phyloP scores from a whole-genome alignment of 1,140 invertebrate genomes.

The Trichonephila clavipes region DNA sequence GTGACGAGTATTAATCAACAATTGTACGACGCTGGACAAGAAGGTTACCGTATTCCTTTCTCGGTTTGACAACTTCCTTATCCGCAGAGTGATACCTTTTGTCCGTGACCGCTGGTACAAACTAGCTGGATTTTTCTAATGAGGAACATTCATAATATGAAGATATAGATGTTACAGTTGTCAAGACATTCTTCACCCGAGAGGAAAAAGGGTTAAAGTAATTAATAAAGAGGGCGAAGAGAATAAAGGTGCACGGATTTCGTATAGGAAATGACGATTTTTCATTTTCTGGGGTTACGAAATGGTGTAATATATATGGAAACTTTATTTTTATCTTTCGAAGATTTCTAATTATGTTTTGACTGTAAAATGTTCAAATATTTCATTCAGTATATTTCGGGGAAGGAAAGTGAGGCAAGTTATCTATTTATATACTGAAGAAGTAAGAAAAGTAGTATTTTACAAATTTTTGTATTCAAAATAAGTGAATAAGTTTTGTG shows the following conservation, averaged over 20 bases:
- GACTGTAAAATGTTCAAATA: no score
- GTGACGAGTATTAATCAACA: not conserved
- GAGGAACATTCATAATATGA: not conserved
- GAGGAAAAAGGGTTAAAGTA: constrained; percentile 11
- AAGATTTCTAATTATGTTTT: no score
- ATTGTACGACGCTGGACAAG: not conserved
- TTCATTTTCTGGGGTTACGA: not conserved
- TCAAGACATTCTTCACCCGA: not conserved
- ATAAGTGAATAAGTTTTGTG: no score
- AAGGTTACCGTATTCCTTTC: not conserved
- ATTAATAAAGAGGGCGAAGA: not conserved
- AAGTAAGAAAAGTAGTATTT: no score
- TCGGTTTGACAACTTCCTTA: not conserved
- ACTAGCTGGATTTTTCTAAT: not conserved
- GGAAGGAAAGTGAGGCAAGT: no score
- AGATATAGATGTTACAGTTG: constrained; percentile 6
- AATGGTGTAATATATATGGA: not conserved
- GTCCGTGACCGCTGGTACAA: not conserved
- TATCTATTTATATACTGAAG: no score
- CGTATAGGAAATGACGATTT: not conserved
- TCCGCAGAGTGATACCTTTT: not conserved
- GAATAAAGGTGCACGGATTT: not conserved
- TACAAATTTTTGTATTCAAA: no score
- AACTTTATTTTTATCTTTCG: not conserved
- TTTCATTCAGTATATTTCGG: no score